Evolutionary conservation across 2,888 invertebrate genomes (phyloP).

Genomic region (Limnephilus lunatus): DNA sequence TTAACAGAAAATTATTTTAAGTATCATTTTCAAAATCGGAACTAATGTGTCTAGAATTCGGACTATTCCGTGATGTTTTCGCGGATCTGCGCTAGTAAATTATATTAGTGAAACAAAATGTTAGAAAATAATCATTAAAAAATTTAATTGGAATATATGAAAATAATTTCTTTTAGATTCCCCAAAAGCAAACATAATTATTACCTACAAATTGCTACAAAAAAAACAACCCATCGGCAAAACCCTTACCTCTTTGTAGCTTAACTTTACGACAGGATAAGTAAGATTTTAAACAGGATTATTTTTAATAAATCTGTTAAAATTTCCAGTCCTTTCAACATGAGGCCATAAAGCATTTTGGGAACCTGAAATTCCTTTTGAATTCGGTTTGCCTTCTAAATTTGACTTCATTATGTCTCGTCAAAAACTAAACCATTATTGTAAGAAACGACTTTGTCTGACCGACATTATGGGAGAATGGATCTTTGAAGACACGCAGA

Average conservation of each 20-base stretch:
- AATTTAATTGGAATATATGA: too few relatives aligned
- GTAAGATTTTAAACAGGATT: conserved; percentile 61
- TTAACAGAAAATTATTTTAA: too few relatives aligned
- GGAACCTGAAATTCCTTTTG: conserved; percentile 50
- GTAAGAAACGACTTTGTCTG: neutral
- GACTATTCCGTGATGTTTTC: too few relatives aligned
- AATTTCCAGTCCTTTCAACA: conserved; percentile 59
- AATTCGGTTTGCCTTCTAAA: conserved; percentile 58
- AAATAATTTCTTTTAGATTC: neutral
- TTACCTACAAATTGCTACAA: neutral
- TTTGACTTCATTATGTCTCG: conserved; percentile 51
- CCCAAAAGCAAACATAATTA: neutral
- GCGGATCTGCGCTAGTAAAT: too few relatives aligned
- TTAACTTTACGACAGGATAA: conserved; percentile 55
- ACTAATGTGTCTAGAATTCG: too few relatives aligned
- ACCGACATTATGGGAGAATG: neutral
- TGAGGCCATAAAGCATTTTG: conserved; percentile 59
- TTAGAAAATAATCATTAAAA: too few relatives aligned
- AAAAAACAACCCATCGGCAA: neutral
- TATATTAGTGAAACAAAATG: too few relatives aligned
- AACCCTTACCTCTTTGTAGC: conserved; percentile 46
- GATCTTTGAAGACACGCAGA: neutral
- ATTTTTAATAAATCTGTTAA: conserved; percentile 64
- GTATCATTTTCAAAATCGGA: too few relatives aligned
- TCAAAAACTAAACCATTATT: conserved; percentile 43